phyloP scores from a whole-genome alignment of 2,888 invertebrate species.

The Eumerus sabulonum region DNA sequence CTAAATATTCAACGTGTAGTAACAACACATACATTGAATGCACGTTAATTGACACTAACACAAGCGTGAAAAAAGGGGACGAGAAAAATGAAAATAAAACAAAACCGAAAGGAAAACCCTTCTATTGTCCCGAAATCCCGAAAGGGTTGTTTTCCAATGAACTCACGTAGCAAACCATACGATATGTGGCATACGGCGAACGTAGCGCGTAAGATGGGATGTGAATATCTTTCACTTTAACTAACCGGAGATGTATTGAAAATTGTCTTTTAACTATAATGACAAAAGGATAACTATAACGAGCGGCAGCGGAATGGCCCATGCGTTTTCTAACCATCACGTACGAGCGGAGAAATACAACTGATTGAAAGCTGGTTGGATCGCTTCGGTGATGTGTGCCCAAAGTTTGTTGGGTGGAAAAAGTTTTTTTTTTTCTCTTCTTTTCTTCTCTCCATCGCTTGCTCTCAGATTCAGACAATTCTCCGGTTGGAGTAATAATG shows the following conservation, averaged over 20 bases:
- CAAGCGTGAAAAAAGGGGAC: too few relatives aligned
- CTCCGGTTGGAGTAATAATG: conserved; percentile 19
- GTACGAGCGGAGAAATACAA: conserved; percentile 61
- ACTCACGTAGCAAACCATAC: conserved; percentile 34
- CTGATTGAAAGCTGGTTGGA: conserved; percentile 43
- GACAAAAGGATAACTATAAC: conserved; percentile 53
- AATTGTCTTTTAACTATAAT: conserved; percentile 43
- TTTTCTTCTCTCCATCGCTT: conserved; percentile 14
- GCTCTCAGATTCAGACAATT: conserved; percentile 10
- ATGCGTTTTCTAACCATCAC: conserved; percentile 60
- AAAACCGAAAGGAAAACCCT: conserved; percentile 35
- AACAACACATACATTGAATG: conserved; percentile 40
- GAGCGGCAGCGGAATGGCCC: conserved; percentile 38
- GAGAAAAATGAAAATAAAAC: too few relatives aligned
- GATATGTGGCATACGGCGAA: conserved; percentile 23
- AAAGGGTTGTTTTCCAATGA: conserved; percentile 53
- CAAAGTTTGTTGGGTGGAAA: conserved; percentile 34
- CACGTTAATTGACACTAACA: conserved; percentile 56
- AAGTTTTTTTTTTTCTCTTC: conserved; percentile 28
- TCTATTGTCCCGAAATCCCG: conserved; percentile 53
- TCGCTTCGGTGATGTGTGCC: conserved; percentile 19
- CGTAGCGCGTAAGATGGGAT: conserved; percentile 36
- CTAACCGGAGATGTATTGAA: conserved; percentile 12
- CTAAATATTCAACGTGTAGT: conserved; percentile 16
- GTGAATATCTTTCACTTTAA: conserved; percentile 43